Evolutionary conservation across 2,113 vertebrate species (phyloP).

Genomic region (Phycodurus eques): DNA sequence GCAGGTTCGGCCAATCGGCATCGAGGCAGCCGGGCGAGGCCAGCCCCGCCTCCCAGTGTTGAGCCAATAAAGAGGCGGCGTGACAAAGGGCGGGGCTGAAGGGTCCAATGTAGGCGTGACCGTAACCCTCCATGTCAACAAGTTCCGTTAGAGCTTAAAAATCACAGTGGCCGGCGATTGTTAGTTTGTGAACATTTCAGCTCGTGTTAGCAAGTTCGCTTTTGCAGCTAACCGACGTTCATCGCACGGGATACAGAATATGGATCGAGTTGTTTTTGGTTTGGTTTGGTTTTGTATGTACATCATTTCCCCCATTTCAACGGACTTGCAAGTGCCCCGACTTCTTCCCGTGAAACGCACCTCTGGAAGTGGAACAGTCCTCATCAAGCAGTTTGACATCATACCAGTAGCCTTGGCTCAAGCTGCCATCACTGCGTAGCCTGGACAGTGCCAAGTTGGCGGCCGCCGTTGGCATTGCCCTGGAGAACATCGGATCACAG

Average conservation of each 20-base stretch:
- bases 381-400: conserved; percentile 66
- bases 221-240: no score
- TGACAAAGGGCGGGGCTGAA: conserved; percentile 64
- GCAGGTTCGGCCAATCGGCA: conserved; percentile 51
- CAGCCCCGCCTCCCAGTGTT: conserved; percentile 66
- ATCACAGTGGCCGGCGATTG: neutral
- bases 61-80: conserved; percentile 53
- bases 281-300: no score
- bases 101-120: conserved; percentile 62
- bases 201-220: neutral
- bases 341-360: conserved; percentile 16
- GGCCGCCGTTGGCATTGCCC: conserved; percentile 72
- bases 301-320: no score
- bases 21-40: conserved; percentile 61
- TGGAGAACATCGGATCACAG: conserved; percentile 80
- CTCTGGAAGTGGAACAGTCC: conserved; percentile 61
- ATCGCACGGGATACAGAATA: neutral
- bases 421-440: conserved; percentile 61
- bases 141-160: conserved; percentile 51
- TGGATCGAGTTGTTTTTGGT: no score
- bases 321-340: no score
- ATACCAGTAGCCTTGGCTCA: conserved; percentile 72
- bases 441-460: conserved; percentile 74
- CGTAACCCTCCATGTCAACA: conserved; percentile 61
- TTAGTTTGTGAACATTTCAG: neutral